Conservation (phyloP, 2,797 vertebrate species). For the Adrianichthys oophorus region DNA sequence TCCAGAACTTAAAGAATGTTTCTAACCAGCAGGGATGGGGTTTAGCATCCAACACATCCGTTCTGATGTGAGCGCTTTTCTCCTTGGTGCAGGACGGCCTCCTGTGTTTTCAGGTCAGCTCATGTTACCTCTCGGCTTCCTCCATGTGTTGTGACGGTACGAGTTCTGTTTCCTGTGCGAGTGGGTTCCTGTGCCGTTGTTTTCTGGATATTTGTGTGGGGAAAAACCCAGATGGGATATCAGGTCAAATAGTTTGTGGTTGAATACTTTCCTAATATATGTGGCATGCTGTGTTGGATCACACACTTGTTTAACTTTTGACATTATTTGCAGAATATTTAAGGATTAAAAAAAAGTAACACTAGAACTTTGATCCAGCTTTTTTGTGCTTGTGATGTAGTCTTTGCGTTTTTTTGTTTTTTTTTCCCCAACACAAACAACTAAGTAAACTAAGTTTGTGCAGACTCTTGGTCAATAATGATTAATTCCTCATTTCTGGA, state of each 20-base stretch:
- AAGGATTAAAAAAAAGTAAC: conserved; percentile 46
- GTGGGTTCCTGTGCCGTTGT: conserved; percentile 52
- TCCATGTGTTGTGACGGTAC: conserved; percentile 57
- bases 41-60: conserved; percentile 50
- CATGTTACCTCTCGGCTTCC: conserved; percentile 68
- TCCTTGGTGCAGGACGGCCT: conserved; percentile 51
- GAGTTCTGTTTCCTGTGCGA: conserved; percentile 53
- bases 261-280: conserved; percentile 72
- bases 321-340: conserved; percentile 49
- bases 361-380: conserved; percentile 54
- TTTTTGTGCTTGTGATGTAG: conserved; percentile 49
- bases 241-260: conserved; percentile 68
- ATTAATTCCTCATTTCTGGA: conserved; percentile 45
- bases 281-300: conserved; percentile 70
- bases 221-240: conserved; percentile 60
- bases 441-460: conserved; percentile 58
- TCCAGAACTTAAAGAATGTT: conserved; percentile 72
- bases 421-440: conserved; percentile 2
- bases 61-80: conserved; percentile 53
- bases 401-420: conserved; percentile 20
- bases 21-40: conserved; percentile 60
- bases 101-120: conserved; percentile 75
- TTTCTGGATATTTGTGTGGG: conserved; percentile 49
- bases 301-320: conserved; percentile 58
- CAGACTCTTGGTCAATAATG: conserved; percentile 31